These are phyloP conservation scores for Isaurus tuberculatus DNA, from an alignment of 92 coral and sea anemone species.

Conservation along the genomic window DNA sequence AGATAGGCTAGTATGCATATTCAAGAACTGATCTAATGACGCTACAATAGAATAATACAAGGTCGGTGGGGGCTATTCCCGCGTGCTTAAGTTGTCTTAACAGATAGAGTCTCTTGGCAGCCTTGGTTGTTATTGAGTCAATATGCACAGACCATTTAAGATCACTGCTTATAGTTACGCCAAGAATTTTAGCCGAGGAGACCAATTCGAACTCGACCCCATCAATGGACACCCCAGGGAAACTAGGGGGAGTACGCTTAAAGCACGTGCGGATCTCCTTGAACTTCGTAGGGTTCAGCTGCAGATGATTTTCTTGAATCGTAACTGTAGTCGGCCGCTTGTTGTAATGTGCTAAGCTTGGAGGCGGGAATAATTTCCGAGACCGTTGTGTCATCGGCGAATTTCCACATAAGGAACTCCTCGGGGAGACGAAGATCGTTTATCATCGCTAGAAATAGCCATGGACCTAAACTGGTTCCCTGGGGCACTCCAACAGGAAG, in stretches of 20 bases:
- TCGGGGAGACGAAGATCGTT: conserved; percentile 56
- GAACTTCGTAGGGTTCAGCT: conserved; percentile 61
- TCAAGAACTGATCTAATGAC: conserved; percentile 46
- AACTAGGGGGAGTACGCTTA: conserved; percentile 46
- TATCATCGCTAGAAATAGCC: conserved; percentile 68
- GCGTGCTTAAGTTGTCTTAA: conserved; percentile 40
- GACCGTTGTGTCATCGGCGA: conserved; percentile 63
- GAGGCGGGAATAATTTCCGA: conserved; percentile 57
- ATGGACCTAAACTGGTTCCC: conserved; percentile 68
- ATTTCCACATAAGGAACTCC: conserved; percentile 60
- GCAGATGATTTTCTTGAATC: conserved; percentile 56
- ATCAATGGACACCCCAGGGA: conserved; percentile 41
- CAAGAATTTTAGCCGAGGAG: conserved; percentile 61
- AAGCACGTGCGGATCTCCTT: conserved; percentile 60
- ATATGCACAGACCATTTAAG: conserved; percentile 49
- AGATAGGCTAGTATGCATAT: conserved; percentile 36
- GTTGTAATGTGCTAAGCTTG: conserved; percentile 44
- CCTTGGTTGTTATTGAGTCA: conserved; percentile 33
- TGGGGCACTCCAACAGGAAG: conserved; percentile 67
- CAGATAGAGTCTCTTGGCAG: conserved; percentile 44
- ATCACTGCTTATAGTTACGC: conserved; percentile 49
- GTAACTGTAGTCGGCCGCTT: conserved; percentile 47
- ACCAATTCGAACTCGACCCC: conserved; percentile 56
- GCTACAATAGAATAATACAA: conserved; percentile 47
- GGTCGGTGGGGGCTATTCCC: conserved; percentile 26